These are phyloP conservation scores for Sciurus niger DNA, from an alignment of 2,113 vertebrate species.

Conservation along the genomic window DNA sequence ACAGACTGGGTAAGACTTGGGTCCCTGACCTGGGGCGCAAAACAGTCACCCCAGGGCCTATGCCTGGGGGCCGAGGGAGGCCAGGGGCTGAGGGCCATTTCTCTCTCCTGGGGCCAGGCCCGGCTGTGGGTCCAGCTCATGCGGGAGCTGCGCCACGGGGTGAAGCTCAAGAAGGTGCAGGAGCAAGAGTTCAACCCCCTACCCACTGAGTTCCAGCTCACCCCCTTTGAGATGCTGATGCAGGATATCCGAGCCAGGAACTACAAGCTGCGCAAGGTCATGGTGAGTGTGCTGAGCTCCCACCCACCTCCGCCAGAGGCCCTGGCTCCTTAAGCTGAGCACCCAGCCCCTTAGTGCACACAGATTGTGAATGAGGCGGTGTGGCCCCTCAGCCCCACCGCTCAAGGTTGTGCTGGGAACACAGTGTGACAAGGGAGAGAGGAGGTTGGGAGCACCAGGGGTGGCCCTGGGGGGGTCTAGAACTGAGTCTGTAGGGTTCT, in stretches of 20 bases:
- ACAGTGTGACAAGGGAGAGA: background rate
- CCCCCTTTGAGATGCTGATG: constrained; percentile 99
- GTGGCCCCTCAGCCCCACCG: background rate
- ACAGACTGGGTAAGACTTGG: constrained; percentile 94
- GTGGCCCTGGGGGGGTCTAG: too few relatives aligned
- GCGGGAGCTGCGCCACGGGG: constrained; percentile 96
- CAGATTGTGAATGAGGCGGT: rapidly evolving
- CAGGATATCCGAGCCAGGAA: constrained; percentile 96
- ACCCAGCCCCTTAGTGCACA: background rate
- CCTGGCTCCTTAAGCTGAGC: background rate
- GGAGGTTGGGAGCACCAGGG: background rate
- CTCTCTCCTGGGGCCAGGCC: constrained; percentile 86
- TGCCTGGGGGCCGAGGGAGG: background rate
- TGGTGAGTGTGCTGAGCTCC: constrained; percentile 90
- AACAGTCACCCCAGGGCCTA: background rate
- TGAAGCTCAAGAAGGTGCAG: constrained; percentile 98
- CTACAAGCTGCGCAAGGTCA: constrained; percentile 97
- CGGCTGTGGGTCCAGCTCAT: constrained; percentile 98
- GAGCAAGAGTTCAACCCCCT: constrained; percentile 95
- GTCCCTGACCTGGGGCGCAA: background rate
- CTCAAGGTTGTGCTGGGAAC: background rate
- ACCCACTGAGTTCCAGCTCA: constrained; percentile 97
- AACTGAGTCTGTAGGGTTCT: background rate
- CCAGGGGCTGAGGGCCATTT: background rate
- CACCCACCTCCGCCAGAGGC: rapidly evolving